phyloP scores from a whole-genome alignment of 2,113 vertebrate species.

The Catharus fuscescens region DNA sequence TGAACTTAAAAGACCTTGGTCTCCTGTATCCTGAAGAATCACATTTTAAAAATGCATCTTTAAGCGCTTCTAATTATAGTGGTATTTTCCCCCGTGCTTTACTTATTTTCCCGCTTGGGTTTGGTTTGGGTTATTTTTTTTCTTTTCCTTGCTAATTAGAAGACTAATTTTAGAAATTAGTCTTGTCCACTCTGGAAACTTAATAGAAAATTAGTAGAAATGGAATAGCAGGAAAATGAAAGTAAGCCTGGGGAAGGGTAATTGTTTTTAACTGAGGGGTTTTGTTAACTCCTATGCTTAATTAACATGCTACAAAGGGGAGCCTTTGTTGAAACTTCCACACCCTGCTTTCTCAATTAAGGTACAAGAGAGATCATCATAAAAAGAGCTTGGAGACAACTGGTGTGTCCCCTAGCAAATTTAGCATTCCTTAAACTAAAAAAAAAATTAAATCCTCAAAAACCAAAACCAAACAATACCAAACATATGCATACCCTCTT shows the following conservation, averaged over 20 bases:
- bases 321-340: slow-evolving; percentile 54
- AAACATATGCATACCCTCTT: background rate
- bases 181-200: slow-evolving; percentile 33
- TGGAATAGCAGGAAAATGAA: slow-evolving; percentile 13
- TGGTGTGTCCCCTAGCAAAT: slow-evolving; percentile 21
- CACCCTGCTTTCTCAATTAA: slow-evolving; percentile 58
- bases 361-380: slow-evolving; percentile 1
- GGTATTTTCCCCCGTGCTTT: background rate
- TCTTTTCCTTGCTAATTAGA: background rate
- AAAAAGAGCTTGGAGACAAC: slow-evolving; percentile 29
- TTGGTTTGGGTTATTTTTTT: background rate
- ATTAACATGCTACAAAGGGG: slow-evolving; percentile 56
- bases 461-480: background rate
- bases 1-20: background rate
- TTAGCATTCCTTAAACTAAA: background rate
- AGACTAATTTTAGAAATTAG: slow-evolving; percentile 50
- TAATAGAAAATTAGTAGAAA: slow-evolving; percentile 46
- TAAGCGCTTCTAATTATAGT: background rate
- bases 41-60: background rate
- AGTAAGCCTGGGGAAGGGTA: slow-evolving; percentile 45
- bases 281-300: slow-evolving; percentile 56
- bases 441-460: background rate
- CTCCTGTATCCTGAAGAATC: background rate
- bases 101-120: background rate
- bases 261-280: slow-evolving; percentile 42